A percentile compares a stretch with the other conserved stretches of the same genome.
These are phyloP conservation scores for Brachionus sp. DNA, from an alignment of 1,140 invertebrate species.

Conservation along the genomic window DNA sequence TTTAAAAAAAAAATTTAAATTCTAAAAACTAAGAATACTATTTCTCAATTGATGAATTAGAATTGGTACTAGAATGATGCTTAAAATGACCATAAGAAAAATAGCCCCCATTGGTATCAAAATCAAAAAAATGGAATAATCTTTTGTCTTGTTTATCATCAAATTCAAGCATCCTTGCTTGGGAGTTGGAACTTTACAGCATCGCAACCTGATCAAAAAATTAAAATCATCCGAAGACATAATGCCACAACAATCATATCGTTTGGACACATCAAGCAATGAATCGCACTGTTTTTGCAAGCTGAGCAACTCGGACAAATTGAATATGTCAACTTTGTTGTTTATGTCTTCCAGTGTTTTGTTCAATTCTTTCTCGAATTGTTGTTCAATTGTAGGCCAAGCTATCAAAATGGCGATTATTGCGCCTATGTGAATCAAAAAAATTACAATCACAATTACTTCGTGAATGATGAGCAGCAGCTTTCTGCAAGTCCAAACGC, in stretches of 20 bases:
- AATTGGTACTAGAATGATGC: background rate
- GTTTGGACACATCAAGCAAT: background rate
- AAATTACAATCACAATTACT: background rate
- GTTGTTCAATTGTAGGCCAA: background rate
- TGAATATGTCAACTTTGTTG: background rate
- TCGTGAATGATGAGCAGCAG: background rate
- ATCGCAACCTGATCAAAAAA: background rate
- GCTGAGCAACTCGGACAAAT: conserved; percentile 16
- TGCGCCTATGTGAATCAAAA: conserved; percentile 4
- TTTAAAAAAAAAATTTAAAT: background rate
- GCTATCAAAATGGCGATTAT: background rate
- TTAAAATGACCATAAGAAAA: conserved; percentile 4
- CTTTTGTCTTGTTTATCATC: background rate
- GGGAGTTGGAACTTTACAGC: background rate
- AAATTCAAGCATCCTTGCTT: background rate
- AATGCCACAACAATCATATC: conserved; percentile 14
- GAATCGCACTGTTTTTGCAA: background rate
- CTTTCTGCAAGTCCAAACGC: background rate
- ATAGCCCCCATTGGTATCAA: background rate
- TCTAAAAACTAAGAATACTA: background rate
- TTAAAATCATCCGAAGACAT: conserved; percentile 23
- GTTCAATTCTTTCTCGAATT: background rate
- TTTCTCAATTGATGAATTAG: background rate
- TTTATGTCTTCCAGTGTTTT: background rate
- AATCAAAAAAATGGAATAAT: background rate